Evolutionary conservation across 2,888 invertebrate species (phyloP).

Genomic region (Desoria tigrina): DNA sequence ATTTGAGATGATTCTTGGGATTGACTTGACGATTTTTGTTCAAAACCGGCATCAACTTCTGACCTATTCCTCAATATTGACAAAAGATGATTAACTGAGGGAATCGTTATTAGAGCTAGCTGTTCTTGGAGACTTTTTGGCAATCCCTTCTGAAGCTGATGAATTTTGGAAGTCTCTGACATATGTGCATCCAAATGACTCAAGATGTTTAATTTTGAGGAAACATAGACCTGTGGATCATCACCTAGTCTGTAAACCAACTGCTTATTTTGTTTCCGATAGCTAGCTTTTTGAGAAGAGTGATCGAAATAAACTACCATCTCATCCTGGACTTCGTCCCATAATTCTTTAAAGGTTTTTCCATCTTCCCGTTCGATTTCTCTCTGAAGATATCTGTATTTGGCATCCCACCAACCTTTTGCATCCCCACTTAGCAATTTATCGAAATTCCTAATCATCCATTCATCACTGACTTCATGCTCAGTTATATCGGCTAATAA

Average conservation of each 20-base stretch:
- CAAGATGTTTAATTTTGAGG: slow-evolving; percentile 9
- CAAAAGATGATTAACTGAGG: no score
- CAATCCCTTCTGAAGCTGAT: background rate
- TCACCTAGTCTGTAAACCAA: slow-evolving; percentile 12
- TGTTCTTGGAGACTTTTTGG: background rate
- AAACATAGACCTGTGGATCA: slow-evolving; percentile 15
- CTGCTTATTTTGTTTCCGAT: slow-evolving; percentile 5
- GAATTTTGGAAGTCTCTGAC: background rate
- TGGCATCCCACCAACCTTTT: background rate
- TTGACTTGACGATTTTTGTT: no score
- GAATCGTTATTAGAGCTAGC: no score
- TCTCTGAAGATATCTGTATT: no score
- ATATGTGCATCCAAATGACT: slow-evolving; percentile 10
- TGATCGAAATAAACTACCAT: slow-evolving; percentile 10
- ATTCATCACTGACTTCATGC: background rate
- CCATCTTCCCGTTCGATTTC: no score
- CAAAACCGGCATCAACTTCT: no score
- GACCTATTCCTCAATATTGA: no score
- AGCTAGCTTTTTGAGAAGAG: background rate
- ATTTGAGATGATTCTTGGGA: no score
- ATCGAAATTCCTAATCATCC: background rate
- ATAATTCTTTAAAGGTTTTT: background rate
- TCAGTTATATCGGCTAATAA: no score
- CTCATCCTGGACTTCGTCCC: background rate
- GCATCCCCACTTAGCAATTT: background rate